Percentiles rank a stretch among this genome's conserved stretches.
phyloP scores from a whole-genome alignment of 1,140 invertebrate species.

The Drosophila pruinosa region DNA sequence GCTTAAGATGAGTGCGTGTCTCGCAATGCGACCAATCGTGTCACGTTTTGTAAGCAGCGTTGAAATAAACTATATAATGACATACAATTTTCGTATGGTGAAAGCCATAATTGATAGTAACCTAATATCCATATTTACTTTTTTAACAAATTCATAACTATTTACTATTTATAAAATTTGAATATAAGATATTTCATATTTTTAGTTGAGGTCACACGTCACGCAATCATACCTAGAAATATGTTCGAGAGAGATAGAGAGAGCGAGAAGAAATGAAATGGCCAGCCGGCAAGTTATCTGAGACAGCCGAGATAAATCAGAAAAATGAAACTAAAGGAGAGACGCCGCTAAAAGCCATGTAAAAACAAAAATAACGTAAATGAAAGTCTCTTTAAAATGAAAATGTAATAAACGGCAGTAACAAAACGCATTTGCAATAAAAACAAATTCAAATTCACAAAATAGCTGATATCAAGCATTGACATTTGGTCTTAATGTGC shows the following conservation, averaged over 20 bases:
- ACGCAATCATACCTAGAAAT: constrained; percentile 24
- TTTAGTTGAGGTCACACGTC: neutral
- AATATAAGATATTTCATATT: neutral
- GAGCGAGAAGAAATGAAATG: neutral
- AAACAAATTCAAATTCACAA: constrained; percentile 43
- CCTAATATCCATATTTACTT: neutral
- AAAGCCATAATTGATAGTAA: neutral
- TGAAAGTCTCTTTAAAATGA: constrained; percentile 31
- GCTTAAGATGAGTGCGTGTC: constrained; percentile 13
- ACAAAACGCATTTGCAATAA: constrained; percentile 36
- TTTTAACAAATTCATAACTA: neutral
- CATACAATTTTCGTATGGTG: neutral
- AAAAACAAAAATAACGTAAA: constrained; percentile 73
- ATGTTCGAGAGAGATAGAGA: neutral
- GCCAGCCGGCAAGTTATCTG: constrained; percentile 44
- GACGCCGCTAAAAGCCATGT: constrained; percentile 50
- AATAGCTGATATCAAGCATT: constrained; percentile 11
- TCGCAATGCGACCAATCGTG: neutral
- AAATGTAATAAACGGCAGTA: constrained; percentile 18
- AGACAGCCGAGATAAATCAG: constrained; percentile 39
- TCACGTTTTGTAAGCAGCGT: neutral
- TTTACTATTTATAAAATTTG: neutral
- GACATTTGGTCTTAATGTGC: constrained; percentile 1
- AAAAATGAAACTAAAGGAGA: constrained; percentile 44
- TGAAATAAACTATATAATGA: neutral